phyloP scores from a whole-genome alignment of 2,888 invertebrate species.

The Melanostoma mellinum region DNA sequence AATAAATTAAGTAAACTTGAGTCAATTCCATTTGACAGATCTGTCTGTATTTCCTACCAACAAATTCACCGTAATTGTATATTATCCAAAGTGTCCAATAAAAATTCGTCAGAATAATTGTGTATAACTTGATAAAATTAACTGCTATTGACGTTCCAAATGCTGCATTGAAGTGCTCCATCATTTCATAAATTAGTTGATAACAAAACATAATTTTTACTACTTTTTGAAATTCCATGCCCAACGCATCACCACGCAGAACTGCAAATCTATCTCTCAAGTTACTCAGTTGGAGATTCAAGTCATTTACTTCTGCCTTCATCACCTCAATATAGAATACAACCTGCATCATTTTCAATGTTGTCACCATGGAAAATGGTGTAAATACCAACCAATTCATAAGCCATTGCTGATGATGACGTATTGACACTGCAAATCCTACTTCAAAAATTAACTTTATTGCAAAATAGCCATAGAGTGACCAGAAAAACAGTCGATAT shows the following conservation, averaged over 20 bases:
- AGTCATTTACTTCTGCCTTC: slow-evolving; percentile 17
- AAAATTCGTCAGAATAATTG: slow-evolving; percentile 13
- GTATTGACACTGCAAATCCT: neutral
- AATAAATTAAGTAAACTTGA: neutral
- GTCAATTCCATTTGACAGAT: neutral
- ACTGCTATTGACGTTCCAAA: slow-evolving; percentile 22
- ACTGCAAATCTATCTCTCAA: slow-evolving; percentile 22
- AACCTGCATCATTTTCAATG: slow-evolving; percentile 14
- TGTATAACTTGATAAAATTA: slow-evolving; percentile 27
- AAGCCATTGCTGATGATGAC: slow-evolving; percentile 20
- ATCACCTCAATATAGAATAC: slow-evolving; percentile 23
- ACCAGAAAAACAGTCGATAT: slow-evolving; percentile 13
- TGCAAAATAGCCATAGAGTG: slow-evolving; percentile 9
- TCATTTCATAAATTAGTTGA: slow-evolving; percentile 30
- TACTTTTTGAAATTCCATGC: neutral
- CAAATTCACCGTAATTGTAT: slow-evolving; percentile 2
- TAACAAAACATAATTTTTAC: slow-evolving; percentile 12
- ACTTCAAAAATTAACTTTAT: slow-evolving; percentile 12
- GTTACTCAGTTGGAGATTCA: slow-evolving; percentile 3
- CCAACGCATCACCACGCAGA: slow-evolving; percentile 23
- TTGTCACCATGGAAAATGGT: neutral
- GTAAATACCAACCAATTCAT: slow-evolving; percentile 24
- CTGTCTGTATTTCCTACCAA: neutral
- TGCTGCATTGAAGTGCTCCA: slow-evolving; percentile 16
- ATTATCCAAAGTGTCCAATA: slow-evolving; percentile 25